These are phyloP conservation scores for Notechis scutatus DNA, from an alignment of 2,113 vertebrate species.

Conservation along the genomic window DNA sequence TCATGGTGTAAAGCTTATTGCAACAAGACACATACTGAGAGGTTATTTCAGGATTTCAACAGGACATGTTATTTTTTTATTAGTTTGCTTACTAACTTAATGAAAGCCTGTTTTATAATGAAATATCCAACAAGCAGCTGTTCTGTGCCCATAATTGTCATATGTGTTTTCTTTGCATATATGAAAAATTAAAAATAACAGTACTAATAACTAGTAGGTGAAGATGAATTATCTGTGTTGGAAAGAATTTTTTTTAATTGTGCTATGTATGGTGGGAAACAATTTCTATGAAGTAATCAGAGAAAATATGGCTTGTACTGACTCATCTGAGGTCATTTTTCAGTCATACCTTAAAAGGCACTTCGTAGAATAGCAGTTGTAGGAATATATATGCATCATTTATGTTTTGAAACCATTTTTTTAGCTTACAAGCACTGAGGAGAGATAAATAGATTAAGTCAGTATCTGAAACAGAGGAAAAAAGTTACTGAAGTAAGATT, in stretches of 20 bases:
- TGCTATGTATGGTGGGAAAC: not conserved
- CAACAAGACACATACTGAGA: not conserved
- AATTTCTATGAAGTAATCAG: not conserved
- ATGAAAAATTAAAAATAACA: not conserved
- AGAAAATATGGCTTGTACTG: not conserved
- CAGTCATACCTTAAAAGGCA: not conserved
- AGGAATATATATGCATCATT: not conserved
- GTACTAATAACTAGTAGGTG: not conserved
- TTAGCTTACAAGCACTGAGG: not conserved
- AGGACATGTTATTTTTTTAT: not conserved
- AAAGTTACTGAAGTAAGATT: not conserved
- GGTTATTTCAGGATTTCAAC: not conserved
- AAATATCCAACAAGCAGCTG: not conserved
- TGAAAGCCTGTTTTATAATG: not conserved
- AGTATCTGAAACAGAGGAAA: not conserved
- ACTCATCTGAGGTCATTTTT: not conserved
- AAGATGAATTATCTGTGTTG: not conserved
- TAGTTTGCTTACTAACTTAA: not conserved
- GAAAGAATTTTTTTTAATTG: not conserved
- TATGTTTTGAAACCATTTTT: not conserved
- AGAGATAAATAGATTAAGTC: not conserved
- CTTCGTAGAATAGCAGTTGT: not conserved
- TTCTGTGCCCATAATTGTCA: not conserved
- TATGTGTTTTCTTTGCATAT: not conserved
- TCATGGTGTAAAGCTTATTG: not conserved